phyloP scores from a whole-genome alignment of 2,113 vertebrate species.

The Callospermophilus lateralis region DNA sequence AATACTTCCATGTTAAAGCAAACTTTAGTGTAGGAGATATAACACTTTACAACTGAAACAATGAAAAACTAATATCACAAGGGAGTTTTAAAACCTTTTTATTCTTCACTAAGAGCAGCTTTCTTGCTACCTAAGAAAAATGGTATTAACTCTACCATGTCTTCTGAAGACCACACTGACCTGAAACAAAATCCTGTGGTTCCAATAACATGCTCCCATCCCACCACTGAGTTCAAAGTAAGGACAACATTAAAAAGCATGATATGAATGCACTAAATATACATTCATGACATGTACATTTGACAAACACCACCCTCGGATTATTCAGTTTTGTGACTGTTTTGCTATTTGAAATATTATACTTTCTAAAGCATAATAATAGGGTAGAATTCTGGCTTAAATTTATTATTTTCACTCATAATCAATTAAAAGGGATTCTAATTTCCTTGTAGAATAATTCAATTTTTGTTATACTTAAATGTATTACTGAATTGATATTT shows the following conservation, averaged over 20 bases:
- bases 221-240: slow-evolving; percentile 64
- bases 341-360: neutral
- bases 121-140: slow-evolving; percentile 58
- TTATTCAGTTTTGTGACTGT: neutral
- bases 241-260: slow-evolving; percentile 64
- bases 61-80: neutral
- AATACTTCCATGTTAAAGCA: slow-evolving; percentile 15
- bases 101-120: slow-evolving; percentile 7
- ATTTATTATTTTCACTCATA: slow-evolving; percentile 48
- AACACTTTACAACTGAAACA: slow-evolving; percentile 44
- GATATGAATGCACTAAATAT: neutral
- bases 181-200: slow-evolving; percentile 15
- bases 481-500: slow-evolving; percentile 26
- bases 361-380: slow-evolving; percentile 43
- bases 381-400: slow-evolving; percentile 7
- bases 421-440: slow-evolving; percentile 55
- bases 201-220: slow-evolving; percentile 58
- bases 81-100: neutral
- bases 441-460: slow-evolving; percentile 45
- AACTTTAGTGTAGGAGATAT: neutral
- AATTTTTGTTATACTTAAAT: slow-evolving; percentile 37
- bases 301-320: slow-evolving; percentile 44
- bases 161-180: slow-evolving; percentile 41
- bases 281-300: neutral
- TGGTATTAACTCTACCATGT: neutral